phyloP scores from a whole-genome alignment of 2,113 vertebrate genomes.

The Pelvicachromis taeniatus region DNA sequence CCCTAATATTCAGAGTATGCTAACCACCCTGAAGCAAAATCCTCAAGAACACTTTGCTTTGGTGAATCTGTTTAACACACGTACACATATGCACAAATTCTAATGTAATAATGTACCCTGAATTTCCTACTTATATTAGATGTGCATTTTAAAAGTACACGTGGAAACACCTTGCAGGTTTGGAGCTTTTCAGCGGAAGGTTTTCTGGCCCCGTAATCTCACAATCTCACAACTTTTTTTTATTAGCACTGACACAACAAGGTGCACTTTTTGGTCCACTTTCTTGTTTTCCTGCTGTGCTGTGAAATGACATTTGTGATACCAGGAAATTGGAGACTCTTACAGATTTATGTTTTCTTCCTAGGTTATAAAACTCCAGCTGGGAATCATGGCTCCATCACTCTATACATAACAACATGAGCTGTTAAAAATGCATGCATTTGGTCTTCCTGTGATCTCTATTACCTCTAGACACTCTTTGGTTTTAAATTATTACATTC shows the following conservation, averaged over 20 bases:
- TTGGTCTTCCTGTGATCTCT: background rate
- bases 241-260: background rate
- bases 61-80: background rate
- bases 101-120: background rate
- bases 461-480: background rate
- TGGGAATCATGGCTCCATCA: background rate
- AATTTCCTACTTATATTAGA: background rate
- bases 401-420: background rate
- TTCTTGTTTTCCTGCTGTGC: constrained; percentile 2
- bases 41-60: background rate
- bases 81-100: background rate
- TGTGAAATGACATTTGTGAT: background rate
- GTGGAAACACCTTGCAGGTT: background rate
- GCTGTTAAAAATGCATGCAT: background rate
- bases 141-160: background rate
- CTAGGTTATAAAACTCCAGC: background rate
- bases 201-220: background rate
- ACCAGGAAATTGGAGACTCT: background rate
- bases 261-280: background rate
- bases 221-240: background rate
- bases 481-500: background rate
- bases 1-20: background rate
- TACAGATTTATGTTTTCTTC: background rate
- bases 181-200: background rate
- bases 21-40: background rate